Base-by-base conservation (phyloP, 1,140 invertebrate species). In the Odontomachus brunneus region DNA sequence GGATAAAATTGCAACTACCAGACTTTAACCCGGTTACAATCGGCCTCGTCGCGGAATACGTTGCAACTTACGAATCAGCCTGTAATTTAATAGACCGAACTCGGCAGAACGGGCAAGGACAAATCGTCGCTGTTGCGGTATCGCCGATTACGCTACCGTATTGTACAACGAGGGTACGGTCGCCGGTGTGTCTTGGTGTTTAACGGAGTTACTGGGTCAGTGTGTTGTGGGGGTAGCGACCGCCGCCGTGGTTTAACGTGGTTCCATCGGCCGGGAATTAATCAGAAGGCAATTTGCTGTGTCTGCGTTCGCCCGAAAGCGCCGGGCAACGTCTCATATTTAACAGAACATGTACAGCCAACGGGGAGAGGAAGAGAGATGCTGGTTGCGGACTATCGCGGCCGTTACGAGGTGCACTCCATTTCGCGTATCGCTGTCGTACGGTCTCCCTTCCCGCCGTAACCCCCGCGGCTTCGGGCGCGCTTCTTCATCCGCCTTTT, bases 141-240 rank as follows among this genome's bases (percentile, higher is more conserved):
- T 59, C 65, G 75, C 57, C 15, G 75, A 80, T 80, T 80, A 80
- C 51, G 33, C 49, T 76, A 63, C 24, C 73, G 26, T 49, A 22
- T 53, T 17, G 57, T 57, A 17, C 75, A 69, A 80, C 33, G 51
- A 59, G 65, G 65, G 65, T 53, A 75, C 15, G 63, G 55, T 63
- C 33, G 60, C 44, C 17, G 57, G 33, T 59, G 53, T 57, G 65
- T 80, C 65, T 71, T 51, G 51, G 2, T 76, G 62, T 66, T 76
- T 76, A 76, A 51, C 65, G 65, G 38, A 80, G 75, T 80, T 80
- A 80, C 75, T 80, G 75, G 75, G 75, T 80, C 66, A 80, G 51
- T 29, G 51, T 71, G 75, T 17, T 80, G 63, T 14, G 17, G 74
- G 26, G 73, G 44, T 76, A 48, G 33, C 38, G 33, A 62, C 38